A percentile compares a stretch with the other conserved stretches of the same genome.
These are phyloP conservation scores for Nasonia vitripennis DNA, from an alignment of 1,140 invertebrate genomes.

Conservation along the genomic window DNA sequence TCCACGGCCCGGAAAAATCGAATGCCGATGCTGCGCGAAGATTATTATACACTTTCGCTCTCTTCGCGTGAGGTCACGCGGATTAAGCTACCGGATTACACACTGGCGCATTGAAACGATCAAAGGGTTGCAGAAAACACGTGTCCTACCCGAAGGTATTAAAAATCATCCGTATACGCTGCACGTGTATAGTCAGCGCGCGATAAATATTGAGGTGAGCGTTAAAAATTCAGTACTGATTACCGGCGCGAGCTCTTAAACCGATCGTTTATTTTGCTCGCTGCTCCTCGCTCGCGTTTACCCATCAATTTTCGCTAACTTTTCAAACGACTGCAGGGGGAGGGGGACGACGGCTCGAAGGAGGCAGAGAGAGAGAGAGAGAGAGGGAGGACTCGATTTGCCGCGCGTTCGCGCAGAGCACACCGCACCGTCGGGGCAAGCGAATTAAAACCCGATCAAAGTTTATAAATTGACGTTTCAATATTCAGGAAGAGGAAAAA, in stretches of 20 bases:
- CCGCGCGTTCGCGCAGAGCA: constrained; percentile 16
- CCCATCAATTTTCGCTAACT: constrained; percentile 55
- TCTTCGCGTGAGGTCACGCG: background rate
- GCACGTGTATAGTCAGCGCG: background rate
- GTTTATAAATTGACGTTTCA: constrained; percentile 71
- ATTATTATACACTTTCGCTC: constrained; percentile 8
- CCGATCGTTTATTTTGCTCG: constrained; percentile 46
- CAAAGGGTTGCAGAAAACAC: constrained; percentile 38
- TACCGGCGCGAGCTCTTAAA: constrained; percentile 44
- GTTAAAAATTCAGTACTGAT: constrained; percentile 46
- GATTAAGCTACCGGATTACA: background rate
- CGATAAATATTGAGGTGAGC: constrained; percentile 18
- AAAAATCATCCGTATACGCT: background rate
- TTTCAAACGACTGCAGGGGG: constrained; percentile 43
- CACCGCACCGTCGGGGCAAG: constrained; percentile 54
- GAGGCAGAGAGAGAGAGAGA: background rate
- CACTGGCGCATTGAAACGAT: background rate
- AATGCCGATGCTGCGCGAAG: constrained; percentile 38
- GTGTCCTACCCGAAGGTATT: background rate
- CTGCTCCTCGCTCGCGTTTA: constrained; percentile 39
- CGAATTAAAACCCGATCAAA: constrained; percentile 74
- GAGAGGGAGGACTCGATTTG: constrained; percentile 45
- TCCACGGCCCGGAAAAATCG: constrained; percentile 64
- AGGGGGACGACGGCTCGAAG: background rate
- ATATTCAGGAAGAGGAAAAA: constrained; percentile 62